Base-by-base conservation (phyloP, 2,113 vertebrate species). In the Triplophysa dalaica region DNA sequence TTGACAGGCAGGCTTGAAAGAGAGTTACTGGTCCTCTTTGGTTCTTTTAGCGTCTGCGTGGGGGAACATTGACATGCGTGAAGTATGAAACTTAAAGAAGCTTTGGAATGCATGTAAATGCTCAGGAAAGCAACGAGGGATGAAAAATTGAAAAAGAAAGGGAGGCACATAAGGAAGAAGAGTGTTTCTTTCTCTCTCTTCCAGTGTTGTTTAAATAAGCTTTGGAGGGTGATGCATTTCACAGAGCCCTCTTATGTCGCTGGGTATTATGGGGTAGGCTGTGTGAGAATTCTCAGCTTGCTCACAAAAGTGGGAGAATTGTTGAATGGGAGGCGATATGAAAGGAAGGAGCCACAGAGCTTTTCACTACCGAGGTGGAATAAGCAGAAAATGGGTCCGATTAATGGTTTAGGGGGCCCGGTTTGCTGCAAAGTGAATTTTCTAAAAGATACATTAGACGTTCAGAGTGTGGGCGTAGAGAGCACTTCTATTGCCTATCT, bases 231-330 rank as follows among this genome's bases (percentile, higher is more conserved):
- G 90, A 88, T 86, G 86, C 87, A 87, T 91, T 90, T 90, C 88
- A 88, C 87, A 88, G 78, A 81, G 81, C 87, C 84, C 75, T 88
- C 87, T 87, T 66, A 91, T 84, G 82, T 85, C 82, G 75, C 83
- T 73, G 81, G 84, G 81, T 78, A 85, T 90, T 84, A 88, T 70
- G 85, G 84, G 84, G 82, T 84, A 85, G 83, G 68, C 84, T 87
- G 83, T 89, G 89, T 89, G 90, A 88, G 87, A 91, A 85, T 88
- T 90, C 86, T 90, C 87, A 88, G 90, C 85, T 88, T 89, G 87
- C 79, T 88, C 86, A 86, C 85, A 90, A 88, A 88, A 89, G 84
- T 87, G 75, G 85, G 88, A 85, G 82, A 86, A 88, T 86, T 78
- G 43, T 75, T 87, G 88, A 90, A 88, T 86, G 62, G 80, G 50